These are phyloP conservation scores for Limnephilus auricula DNA, from an alignment of 2,888 invertebrate species.

Conservation along the genomic window DNA sequence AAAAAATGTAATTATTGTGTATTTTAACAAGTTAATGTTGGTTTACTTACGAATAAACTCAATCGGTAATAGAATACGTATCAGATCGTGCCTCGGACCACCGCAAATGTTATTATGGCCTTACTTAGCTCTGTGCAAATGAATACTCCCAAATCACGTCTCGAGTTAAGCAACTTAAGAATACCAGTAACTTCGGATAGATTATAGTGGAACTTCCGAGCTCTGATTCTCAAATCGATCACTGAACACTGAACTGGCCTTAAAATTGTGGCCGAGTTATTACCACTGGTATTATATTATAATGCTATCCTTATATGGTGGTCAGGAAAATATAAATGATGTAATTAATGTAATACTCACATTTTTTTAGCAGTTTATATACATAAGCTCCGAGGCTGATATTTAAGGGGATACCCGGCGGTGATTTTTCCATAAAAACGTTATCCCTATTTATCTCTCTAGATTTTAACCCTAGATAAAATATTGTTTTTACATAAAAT, in stretches of 20 bases:
- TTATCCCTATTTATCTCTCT: too few species aligned
- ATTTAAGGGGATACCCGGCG: too few species aligned
- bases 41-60: neutral
- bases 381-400: too few species aligned
- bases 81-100: conserved; percentile 16
- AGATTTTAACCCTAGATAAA: too few species aligned
- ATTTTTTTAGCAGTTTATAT: too few species aligned
- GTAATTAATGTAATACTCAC: neutral
- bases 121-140: neutral
- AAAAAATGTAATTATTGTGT: too few species aligned
- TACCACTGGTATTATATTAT: neutral
- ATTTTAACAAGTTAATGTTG: too few species aligned
- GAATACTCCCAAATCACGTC: conserved; percentile 36
- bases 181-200: neutral
- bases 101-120: conserved; percentile 6
- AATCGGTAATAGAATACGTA: neutral
- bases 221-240: neutral
- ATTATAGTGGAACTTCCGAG: neutral
- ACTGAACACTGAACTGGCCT: neutral
- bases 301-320: neutral
- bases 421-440: too few species aligned
- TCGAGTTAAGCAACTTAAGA: conserved; percentile 24
- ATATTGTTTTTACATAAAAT: too few species aligned
- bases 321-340: neutral
- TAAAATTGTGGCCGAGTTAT: neutral